A percentile compares a stretch with the other conserved stretches of the same genome.
phyloP scores from a whole-genome alignment of 2,113 vertebrate genomes.

The Blennius ocellaris region DNA sequence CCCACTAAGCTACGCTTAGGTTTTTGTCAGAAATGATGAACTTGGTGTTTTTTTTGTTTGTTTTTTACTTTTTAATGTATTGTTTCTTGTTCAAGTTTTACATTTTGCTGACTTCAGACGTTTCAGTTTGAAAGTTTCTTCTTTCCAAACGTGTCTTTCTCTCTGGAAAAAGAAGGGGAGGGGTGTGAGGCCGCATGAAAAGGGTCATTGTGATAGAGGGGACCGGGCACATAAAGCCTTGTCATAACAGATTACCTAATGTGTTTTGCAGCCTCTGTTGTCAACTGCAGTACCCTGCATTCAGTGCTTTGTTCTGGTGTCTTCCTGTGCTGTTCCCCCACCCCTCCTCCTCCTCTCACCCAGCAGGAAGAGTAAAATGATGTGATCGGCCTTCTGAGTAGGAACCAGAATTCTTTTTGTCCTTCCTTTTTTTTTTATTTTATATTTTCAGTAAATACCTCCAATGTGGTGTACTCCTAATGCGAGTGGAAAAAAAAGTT shows the following conservation, averaged over 20 bases:
- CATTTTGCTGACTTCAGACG: slow-evolving; percentile 16
- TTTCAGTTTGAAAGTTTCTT: slow-evolving; percentile 14
- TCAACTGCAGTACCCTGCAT: slow-evolving; percentile 63
- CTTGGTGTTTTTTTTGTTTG: neutral
- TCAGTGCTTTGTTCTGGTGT: slow-evolving; percentile 75
- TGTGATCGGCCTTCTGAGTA: slow-evolving; percentile 61
- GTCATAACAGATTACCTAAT: slow-evolving; percentile 82
- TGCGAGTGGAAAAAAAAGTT: slow-evolving; percentile 7
- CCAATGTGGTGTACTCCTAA: slow-evolving; percentile 1
- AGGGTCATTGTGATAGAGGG: slow-evolving; percentile 61
- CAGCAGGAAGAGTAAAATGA: slow-evolving; percentile 49
- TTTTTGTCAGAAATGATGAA: neutral
- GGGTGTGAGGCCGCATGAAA: slow-evolving; percentile 42
- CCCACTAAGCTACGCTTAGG: neutral
- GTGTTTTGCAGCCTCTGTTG: slow-evolving; percentile 64
- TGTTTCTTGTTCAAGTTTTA: neutral
- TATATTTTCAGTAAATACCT: slow-evolving; percentile 30
- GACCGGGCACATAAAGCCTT: slow-evolving; percentile 66
- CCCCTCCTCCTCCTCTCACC: slow-evolving; percentile 30
- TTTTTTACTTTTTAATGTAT: neutral
- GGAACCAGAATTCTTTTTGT: slow-evolving; percentile 22
- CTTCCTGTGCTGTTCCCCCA: slow-evolving; percentile 77
- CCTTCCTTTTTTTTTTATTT: too few relatives aligned
- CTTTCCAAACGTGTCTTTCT: slow-evolving; percentile 19
- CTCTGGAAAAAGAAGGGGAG: slow-evolving; percentile 1